Percentiles rank a stretch among this genome's conserved stretches.
phyloP scores from a whole-genome alignment of 2,797 vertebrate genomes.

The Artibeus jamaicensis region DNA sequence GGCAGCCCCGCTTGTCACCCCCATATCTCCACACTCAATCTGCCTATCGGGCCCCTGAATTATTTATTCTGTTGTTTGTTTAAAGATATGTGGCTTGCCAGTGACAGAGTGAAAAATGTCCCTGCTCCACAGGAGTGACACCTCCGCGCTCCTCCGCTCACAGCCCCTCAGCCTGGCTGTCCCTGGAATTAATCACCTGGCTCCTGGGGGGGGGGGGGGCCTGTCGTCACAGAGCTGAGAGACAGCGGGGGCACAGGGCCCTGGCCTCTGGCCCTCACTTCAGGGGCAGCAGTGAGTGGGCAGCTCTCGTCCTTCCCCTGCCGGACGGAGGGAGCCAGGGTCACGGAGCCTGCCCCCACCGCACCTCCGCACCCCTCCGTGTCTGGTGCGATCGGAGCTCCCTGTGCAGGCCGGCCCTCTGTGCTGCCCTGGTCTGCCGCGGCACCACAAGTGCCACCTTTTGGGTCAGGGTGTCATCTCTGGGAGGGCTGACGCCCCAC shows the following conservation, averaged over 20 bases:
- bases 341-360: background rate
- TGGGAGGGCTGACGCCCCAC: background rate
- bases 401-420: background rate
- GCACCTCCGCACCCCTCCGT: background rate
- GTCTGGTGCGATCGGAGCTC: background rate
- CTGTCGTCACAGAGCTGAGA: background rate
- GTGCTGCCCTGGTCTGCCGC: background rate
- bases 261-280: background rate
- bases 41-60: slow-evolving; percentile 80
- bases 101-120: slow-evolving; percentile 81
- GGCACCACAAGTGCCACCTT: background rate
- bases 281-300: accelerated
- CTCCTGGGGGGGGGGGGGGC: background rate
- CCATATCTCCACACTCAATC: slow-evolving; percentile 82
- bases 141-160: slow-evolving; percentile 25
- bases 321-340: background rate
- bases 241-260: background rate
- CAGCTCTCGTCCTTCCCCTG: background rate
- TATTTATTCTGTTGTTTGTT: slow-evolving; percentile 85
- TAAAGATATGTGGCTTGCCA: slow-evolving; percentile 77
- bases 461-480: background rate
- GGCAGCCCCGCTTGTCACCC: slow-evolving; percentile 89
- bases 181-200: background rate
- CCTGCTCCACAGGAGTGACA: slow-evolving; percentile 54
- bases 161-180: background rate